These are phyloP conservation scores for Neomonachus schauinslandi DNA, from an alignment of 2,113 vertebrate species.

Conservation along the genomic window DNA sequence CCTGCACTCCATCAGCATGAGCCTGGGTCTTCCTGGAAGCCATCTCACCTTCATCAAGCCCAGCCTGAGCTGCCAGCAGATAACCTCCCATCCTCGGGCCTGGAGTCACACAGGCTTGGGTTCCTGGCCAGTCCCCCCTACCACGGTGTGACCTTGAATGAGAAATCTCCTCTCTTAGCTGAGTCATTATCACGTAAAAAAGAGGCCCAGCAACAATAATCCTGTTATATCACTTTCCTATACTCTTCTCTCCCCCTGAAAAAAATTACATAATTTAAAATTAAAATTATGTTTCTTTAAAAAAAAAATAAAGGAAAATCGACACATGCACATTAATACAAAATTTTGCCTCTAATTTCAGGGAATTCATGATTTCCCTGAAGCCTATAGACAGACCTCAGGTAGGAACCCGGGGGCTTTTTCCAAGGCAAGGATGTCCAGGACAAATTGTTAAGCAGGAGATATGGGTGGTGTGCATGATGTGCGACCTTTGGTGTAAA, in stretches of 20 bases:
- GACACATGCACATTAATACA: background rate
- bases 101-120: background rate
- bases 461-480: background rate
- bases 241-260: background rate
- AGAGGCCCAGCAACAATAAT: background rate
- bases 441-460: background rate
- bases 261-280: conserved; percentile 31
- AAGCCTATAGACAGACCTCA: background rate
- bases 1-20: background rate
- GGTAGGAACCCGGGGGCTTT: background rate
- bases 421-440: background rate
- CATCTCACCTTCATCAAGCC: background rate
- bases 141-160: background rate
- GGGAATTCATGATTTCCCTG: background rate
- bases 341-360: background rate
- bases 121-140: background rate
- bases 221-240: conserved; percentile 43
- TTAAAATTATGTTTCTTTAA: background rate
- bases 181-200: background rate
- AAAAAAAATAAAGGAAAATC: conserved; percentile 35
- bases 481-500: background rate
- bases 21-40: background rate
- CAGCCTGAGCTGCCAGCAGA: background rate
- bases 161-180: background rate
- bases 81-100: background rate